phyloP scores from a whole-genome alignment of 2,888 invertebrate species.

The Graphium colonna region DNA sequence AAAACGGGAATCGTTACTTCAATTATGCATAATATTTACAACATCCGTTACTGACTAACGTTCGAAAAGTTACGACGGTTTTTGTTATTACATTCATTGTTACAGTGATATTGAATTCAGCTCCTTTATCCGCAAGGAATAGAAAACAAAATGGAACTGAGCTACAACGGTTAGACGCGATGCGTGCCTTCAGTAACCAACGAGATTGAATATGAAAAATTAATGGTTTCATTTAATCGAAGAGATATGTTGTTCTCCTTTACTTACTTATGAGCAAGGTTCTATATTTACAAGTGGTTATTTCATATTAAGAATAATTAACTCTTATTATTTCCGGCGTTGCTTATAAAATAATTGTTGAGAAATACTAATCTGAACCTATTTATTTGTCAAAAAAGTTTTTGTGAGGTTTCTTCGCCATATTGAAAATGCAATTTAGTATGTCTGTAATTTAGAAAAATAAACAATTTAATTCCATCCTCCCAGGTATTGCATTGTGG shows the following conservation, averaged over 20 bases:
- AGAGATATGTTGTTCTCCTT: constrained; percentile 58
- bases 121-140: constrained; percentile 19
- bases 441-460: too few relatives aligned
- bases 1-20: constrained; percentile 20
- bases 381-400: too few relatives aligned
- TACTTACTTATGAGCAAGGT: constrained; percentile 48
- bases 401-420: too few relatives aligned
- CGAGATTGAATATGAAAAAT: constrained; percentile 91
- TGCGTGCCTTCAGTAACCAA: constrained; percentile 82
- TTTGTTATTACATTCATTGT: constrained; percentile 29
- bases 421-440: too few relatives aligned
- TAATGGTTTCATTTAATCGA: constrained; percentile 86
- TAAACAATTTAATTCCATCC: too few relatives aligned
- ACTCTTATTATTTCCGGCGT: too few relatives aligned
- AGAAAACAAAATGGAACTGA: constrained; percentile 26
- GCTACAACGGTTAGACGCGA: constrained; percentile 37
- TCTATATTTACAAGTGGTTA: constrained; percentile 24
- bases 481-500: too few relatives aligned
- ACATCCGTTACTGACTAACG: constrained; percentile 23
- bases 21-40: constrained; percentile 27
- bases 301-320: too few relatives aligned
- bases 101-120: constrained; percentile 16
- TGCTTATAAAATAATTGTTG: too few relatives aligned
- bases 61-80: constrained; percentile 28
- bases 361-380: too few relatives aligned